phyloP scores from a whole-genome alignment of 2,888 invertebrate genomes.

The Ennomos fuscantarius region DNA sequence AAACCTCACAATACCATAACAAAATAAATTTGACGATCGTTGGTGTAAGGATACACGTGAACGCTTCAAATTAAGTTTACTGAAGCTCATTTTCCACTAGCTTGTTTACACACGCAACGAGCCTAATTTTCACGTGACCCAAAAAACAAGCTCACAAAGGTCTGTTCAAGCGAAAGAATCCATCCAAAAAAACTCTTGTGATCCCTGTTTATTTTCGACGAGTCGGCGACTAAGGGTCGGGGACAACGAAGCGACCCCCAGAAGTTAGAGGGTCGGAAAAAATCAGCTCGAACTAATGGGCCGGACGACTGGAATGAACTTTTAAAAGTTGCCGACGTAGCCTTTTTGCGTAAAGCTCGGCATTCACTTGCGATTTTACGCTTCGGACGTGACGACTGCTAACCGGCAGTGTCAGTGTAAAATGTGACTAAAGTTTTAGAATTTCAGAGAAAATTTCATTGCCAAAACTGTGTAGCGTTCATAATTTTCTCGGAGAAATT shows the following conservation, averaged over 20 bases:
- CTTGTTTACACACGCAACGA: conserved; percentile 24
- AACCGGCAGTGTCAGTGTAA: conserved; percentile 11
- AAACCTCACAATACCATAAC: too few species aligned
- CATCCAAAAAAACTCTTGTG: conserved; percentile 55
- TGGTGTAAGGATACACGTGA: conserved; percentile 4
- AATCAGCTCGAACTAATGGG: conserved; percentile 73
- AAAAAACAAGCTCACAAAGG: conserved; percentile 37
- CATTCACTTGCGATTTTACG: conserved; percentile 30
- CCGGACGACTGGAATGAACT: conserved; percentile 67
- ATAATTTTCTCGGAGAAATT: too few species aligned
- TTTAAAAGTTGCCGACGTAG: conserved; percentile 60
- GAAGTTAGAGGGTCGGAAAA: conserved; percentile 67
- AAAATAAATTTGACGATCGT: not conserved
- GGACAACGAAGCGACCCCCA: conserved; percentile 50
- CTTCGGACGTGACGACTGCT: conserved; percentile 21
- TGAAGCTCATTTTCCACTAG: conserved; percentile 17
- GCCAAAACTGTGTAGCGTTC: too few species aligned
- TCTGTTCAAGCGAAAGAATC: conserved; percentile 59
- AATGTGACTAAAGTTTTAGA: conserved; percentile 12
- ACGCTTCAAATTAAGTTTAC: conserved; percentile 13
- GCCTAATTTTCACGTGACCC: conserved; percentile 22
- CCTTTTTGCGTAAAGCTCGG: conserved; percentile 41
- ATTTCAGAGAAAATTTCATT: conserved; percentile 2
- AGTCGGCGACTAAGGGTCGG: conserved; percentile 37
- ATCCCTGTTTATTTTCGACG: conserved; percentile 68